Evolutionary conservation across 2,113 vertebrate species (phyloP).

Genomic region (Drymodes brunneopygia): DNA sequence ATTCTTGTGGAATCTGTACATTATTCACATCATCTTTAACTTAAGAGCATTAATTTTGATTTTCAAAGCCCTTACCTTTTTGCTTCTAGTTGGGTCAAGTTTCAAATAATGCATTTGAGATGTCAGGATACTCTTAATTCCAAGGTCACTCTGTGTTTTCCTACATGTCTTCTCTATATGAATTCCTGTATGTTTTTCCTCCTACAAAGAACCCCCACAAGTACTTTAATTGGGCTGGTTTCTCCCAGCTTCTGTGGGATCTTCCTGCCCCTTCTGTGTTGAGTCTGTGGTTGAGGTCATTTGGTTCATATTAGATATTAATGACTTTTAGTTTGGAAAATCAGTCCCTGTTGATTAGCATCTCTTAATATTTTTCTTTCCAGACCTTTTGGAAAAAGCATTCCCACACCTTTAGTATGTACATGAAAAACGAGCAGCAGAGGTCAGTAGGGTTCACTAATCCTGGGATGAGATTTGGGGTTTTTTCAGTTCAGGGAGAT

Average conservation of each 20-base stretch:
- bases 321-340: neutral
- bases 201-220: neutral
- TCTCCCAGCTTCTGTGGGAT: neutral
- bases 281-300: neutral
- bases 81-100: neutral
- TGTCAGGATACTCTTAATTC: neutral
- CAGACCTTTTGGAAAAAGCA: conserved; percentile 72
- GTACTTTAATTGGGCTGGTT: neutral
- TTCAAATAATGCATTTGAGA: neutral
- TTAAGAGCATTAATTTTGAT: neutral
- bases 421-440: conserved; percentile 66
- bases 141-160: neutral
- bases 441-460: conserved; percentile 66
- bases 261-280: neutral
- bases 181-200: neutral
- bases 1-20: neutral
- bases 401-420: conserved; percentile 50
- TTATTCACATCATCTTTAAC: neutral
- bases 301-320: neutral
- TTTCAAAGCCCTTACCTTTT: neutral
- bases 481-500: neutral
- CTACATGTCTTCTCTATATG: accelerated
- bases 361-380: conserved; percentile 14
- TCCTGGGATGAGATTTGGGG: neutral
- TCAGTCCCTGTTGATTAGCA: neutral